phyloP scores from a whole-genome alignment of 2,113 vertebrate genomes.

The Struthidea cinerea region DNA sequence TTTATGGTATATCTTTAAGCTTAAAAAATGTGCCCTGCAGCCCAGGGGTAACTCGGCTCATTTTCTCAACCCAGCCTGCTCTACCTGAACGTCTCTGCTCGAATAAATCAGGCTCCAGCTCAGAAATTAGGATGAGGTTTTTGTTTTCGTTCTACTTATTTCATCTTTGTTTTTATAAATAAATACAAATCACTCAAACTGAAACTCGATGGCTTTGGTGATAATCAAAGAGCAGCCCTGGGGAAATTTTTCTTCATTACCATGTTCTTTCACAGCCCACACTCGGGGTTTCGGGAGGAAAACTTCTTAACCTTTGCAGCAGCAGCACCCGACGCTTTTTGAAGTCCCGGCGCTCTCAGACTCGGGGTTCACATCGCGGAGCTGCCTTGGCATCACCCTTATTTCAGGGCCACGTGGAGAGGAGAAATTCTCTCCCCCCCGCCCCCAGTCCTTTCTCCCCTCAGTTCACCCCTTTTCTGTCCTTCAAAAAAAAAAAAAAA shows the following conservation, averaged over 20 bases:
- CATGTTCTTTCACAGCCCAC: conserved; percentile 96
- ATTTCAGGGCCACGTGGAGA: background rate
- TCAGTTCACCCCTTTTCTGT: background rate
- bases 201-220: conserved; percentile 98
- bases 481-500: background rate
- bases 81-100: background rate
- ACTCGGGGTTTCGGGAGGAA: conserved; percentile 93
- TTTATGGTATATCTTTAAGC: background rate
- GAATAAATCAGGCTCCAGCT: conserved; percentile 48
- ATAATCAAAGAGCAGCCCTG: conserved; percentile 91
- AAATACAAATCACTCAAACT: conserved; percentile 96
- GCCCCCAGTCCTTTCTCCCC: background rate
- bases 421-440: background rate
- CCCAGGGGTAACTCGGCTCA: background rate
- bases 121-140: conserved; percentile 72
- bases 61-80: background rate
- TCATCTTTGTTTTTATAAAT: conserved; percentile 98
- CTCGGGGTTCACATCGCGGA: background rate
- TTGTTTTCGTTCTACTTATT: conserved; percentile 78
- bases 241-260: conserved; percentile 96
- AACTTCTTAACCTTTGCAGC: conserved; percentile 93
- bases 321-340: conserved; percentile 73
- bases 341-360: conserved; percentile 51
- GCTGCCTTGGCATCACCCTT: conserved; percentile 48
- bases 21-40: background rate